Conservation (phyloP, 64 coral and sea anemone species). For the Catalaphyllia jardinei region DNA sequence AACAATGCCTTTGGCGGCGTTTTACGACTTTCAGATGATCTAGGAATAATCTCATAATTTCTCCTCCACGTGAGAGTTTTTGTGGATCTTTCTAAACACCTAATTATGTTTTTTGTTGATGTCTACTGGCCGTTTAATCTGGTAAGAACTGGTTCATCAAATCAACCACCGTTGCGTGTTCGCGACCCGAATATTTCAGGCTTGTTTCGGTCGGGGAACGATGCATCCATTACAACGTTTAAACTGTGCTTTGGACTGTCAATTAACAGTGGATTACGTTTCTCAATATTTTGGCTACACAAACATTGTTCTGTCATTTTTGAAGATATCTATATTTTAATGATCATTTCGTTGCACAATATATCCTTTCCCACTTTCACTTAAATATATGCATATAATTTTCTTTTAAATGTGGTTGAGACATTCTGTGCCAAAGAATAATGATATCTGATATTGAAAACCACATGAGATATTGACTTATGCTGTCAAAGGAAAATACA, state of each 20-base stretch:
- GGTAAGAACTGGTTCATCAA: not conserved
- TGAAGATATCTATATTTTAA: not conserved
- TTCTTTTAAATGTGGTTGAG: not conserved
- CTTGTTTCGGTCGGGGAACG: not conserved
- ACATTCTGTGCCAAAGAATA: not conserved
- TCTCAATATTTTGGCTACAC: not conserved
- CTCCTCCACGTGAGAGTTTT: not conserved
- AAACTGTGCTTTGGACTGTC: not conserved
- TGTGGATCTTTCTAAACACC: not conserved
- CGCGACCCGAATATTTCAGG: not conserved
- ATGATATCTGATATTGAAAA: not conserved
- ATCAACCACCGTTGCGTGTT: not conserved
- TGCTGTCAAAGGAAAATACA: not conserved
- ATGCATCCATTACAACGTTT: not conserved
- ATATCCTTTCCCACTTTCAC: not conserved
- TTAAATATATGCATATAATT: not conserved
- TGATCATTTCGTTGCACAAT: not conserved
- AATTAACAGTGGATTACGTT: conserved; percentile 13
- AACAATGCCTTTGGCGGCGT: not conserved
- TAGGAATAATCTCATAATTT: not conserved
- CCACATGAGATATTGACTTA: not conserved
- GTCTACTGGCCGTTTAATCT: not conserved
- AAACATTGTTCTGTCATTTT: not conserved
- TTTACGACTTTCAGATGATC: conserved; percentile 28
- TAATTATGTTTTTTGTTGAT: not conserved